phyloP scores from a whole-genome alignment of 2,113 vertebrate species.

The Zapus hudsonius region DNA sequence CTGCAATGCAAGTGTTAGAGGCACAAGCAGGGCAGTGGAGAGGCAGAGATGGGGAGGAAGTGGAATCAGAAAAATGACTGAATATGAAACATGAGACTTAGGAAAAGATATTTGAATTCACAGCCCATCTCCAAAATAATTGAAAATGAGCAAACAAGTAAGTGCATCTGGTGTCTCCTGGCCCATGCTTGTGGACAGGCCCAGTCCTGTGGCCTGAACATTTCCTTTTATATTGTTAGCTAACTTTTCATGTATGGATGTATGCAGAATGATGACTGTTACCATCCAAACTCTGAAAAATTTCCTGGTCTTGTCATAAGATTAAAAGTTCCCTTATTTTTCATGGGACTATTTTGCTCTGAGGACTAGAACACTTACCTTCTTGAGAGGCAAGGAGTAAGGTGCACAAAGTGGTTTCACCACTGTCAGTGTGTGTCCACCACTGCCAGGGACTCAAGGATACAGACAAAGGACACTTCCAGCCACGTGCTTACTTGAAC shows the following conservation, averaged over 20 bases:
- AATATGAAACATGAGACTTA: neutral
- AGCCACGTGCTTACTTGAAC: rapidly evolving
- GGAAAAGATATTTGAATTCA: neutral
- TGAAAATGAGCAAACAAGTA: neutral
- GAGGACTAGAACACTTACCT: neutral
- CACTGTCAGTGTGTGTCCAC: rapidly evolving
- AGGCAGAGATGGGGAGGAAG: no score
- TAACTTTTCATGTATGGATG: neutral
- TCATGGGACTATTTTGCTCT: neutral
- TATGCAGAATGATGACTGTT: neutral
- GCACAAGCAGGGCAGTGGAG: neutral
- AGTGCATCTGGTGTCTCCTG: neutral
- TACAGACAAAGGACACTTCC: neutral
- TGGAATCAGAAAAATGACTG: neutral
- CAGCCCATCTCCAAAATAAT: neutral
- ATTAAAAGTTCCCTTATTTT: neutral
- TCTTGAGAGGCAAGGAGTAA: rapidly evolving
- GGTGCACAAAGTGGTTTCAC: neutral
- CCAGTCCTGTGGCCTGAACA: neutral
- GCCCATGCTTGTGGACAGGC: neutral
- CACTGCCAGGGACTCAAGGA: neutral
- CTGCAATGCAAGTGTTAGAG: neutral
- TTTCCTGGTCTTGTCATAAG: neutral
- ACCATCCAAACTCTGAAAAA: neutral
- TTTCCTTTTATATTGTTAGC: neutral